Percentiles rank a stretch among this genome's conserved stretches.
These are phyloP conservation scores for Trachemys scripta DNA, from an alignment of 2,113 vertebrate genomes.

Conservation along the genomic window DNA sequence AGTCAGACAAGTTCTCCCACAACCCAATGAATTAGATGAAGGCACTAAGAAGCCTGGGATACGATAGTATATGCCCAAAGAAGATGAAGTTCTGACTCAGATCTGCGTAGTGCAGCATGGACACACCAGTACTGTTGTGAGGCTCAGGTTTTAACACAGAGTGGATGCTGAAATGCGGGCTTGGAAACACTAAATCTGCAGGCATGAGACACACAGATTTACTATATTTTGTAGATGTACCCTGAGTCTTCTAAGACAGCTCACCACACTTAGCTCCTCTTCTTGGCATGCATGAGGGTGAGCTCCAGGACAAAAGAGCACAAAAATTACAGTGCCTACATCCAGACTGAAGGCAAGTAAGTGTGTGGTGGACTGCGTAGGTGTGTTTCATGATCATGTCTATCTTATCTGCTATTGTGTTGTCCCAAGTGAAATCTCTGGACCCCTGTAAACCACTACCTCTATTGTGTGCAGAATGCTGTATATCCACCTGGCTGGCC, in stretches of 20 bases:
- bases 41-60: background rate
- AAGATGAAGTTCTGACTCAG: background rate
- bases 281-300: background rate
- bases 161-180: background rate
- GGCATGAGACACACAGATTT: background rate
- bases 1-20: background rate
- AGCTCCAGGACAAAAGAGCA: background rate
- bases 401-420: too few species aligned
- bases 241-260: background rate
- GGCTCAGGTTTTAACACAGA: background rate
- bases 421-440: background rate
- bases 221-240: background rate
- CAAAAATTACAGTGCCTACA: background rate
- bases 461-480: background rate
- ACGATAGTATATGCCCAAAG: background rate
- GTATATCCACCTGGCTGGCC: fast-evolving
- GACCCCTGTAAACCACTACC: background rate
- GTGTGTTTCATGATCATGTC: fast-evolving
- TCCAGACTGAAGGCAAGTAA: background rate
- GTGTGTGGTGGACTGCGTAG: fast-evolving
- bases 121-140: background rate
- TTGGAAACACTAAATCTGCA: background rate
- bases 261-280: background rate
- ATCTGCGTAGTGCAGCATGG: background rate
- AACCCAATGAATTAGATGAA: background rate